Evolutionary conservation across 2,113 vertebrate genomes (phyloP).

Genomic region (mouse (Mus musculus)): DNA sequence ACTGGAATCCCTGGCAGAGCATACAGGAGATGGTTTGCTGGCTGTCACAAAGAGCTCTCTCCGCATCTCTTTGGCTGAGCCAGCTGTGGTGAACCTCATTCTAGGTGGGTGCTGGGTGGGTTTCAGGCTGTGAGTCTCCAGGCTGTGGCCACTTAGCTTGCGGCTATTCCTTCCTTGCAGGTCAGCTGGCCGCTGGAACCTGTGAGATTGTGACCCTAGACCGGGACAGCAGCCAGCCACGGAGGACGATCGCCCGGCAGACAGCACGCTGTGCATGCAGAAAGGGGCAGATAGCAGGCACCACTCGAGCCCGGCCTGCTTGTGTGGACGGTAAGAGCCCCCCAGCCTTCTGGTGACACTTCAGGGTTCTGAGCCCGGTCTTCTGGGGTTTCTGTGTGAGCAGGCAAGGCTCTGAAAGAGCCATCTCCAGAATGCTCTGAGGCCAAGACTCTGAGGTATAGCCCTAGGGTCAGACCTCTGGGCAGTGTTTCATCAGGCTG

Average conservation of each 20-base stretch:
- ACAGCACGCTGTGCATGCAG: slow-evolving; percentile 99
- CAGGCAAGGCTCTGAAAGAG: rapidly evolving
- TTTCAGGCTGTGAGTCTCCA: rapidly evolving
- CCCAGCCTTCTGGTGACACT: rapidly evolving
- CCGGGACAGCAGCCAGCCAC: slow-evolving; percentile 98
- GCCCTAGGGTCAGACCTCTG: not conserved
- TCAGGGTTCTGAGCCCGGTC: not conserved
- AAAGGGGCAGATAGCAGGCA: slow-evolving; percentile 99
- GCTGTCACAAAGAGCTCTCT: rapidly evolving
- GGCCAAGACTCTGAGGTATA: rapidly evolving
- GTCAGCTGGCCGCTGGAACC: slow-evolving; percentile 98
- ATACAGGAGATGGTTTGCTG: not conserved
- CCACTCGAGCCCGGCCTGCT: slow-evolving; percentile 97
- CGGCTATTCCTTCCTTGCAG: slow-evolving; percentile 88
- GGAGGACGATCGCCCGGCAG: slow-evolving; percentile 98
- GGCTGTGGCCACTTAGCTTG: slow-evolving; percentile 77
- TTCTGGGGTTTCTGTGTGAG: not conserved
- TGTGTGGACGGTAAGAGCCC: slow-evolving; percentile 97
- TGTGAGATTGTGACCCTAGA: slow-evolving; percentile 99
- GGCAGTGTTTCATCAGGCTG: no score
- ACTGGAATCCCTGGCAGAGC: not conserved
- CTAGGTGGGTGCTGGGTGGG: rapidly evolving
- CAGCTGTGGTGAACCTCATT: rapidly evolving
- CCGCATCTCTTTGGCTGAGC: no score
- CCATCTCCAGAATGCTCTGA: not conserved